These are phyloP conservation scores for Ceyx melanurus DNA, from an alignment of 2,113 vertebrate species.

Conservation along the genomic window DNA sequence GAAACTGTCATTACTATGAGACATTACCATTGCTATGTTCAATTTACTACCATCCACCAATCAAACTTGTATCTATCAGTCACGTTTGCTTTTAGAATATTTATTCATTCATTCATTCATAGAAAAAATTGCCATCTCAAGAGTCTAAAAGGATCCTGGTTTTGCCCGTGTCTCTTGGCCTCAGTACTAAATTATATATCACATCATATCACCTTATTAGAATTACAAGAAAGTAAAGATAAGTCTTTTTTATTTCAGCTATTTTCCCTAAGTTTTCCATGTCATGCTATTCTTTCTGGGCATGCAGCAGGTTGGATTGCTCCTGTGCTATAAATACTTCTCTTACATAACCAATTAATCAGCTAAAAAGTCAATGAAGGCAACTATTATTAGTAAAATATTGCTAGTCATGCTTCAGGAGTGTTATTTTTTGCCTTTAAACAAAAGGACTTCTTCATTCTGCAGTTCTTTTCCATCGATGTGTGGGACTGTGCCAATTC, in stretches of 20 bases:
- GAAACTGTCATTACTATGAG: slow-evolving; percentile 6
- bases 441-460: slow-evolving; percentile 42
- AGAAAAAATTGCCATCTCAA: neutral
- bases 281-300: slow-evolving; percentile 22
- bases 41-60: neutral
- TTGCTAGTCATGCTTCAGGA: slow-evolving; percentile 52
- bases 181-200: neutral
- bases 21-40: neutral
- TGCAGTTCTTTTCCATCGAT: slow-evolving; percentile 48
- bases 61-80: neutral
- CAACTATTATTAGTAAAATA: slow-evolving; percentile 59
- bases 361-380: slow-evolving; percentile 58
- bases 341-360: slow-evolving; percentile 66
- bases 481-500: slow-evolving; percentile 52
- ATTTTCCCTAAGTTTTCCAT: neutral
- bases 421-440: slow-evolving; percentile 53
- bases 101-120: neutral
- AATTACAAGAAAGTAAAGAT: neutral
- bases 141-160: neutral
- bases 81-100: neutral
- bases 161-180: neutral
- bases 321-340: slow-evolving; percentile 48
- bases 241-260: neutral
- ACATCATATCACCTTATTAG: neutral
- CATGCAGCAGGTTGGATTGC: neutral